phyloP scores from a whole-genome alignment of 2,888 invertebrate genomes.

The Bugula neritina region DNA sequence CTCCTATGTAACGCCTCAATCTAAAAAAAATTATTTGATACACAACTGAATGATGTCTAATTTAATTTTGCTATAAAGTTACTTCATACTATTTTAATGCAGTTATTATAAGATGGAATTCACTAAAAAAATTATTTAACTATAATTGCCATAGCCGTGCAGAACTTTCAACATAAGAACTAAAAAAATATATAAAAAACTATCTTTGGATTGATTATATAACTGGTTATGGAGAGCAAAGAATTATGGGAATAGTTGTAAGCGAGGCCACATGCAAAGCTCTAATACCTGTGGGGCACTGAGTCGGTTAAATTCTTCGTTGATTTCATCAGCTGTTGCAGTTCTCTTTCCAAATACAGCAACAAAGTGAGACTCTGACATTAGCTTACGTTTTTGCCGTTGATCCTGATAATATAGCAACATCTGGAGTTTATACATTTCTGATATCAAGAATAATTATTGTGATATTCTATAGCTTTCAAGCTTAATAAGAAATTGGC shows the following conservation, averaged over 20 bases:
- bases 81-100: not conserved
- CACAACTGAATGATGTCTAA: not conserved
- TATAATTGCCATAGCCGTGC: not conserved
- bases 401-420: not conserved
- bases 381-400: not conserved
- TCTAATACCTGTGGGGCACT: conserved; percentile 15
- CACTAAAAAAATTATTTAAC: too few relatives aligned
- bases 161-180: not conserved
- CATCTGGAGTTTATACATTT: too few relatives aligned
- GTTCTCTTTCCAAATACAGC: conserved; percentile 3
- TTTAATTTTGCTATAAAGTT: not conserved
- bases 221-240: too few relatives aligned
- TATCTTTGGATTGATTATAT: too few relatives aligned
- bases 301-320: not conserved
- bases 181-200: too few relatives aligned
- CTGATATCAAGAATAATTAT: too few relatives aligned
- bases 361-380: not conserved
- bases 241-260: too few relatives aligned
- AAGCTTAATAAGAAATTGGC: too few relatives aligned
- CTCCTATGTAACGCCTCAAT: not conserved
- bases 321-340: not conserved
- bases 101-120: too few relatives aligned
- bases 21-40: not conserved
- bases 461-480: too few relatives aligned
- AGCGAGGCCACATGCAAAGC: too few relatives aligned